A percentile compares a stretch with the other conserved stretches of the same genome.
These are phyloP conservation scores for Pseudachorutes palmiensis DNA, from an alignment of 1,140 invertebrate species.

Conservation along the genomic window DNA sequence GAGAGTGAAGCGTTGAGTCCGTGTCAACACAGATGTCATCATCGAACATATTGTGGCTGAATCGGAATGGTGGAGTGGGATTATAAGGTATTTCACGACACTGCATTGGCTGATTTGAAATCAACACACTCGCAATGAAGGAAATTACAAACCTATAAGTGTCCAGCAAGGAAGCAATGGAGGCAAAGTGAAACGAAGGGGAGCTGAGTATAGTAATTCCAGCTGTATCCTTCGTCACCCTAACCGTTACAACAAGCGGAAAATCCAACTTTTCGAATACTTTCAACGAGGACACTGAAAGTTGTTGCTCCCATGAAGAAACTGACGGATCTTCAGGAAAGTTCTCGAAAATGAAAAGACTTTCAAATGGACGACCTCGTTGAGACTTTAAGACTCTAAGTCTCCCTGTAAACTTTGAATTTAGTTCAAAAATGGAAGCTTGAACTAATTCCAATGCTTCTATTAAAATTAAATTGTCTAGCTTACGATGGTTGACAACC, in stretches of 20 bases:
- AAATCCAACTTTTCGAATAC: constrained; percentile 4
- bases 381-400: neutral
- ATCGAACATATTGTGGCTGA: too few relatives aligned
- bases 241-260: constrained; percentile 7
- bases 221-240: neutral
- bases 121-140: neutral
- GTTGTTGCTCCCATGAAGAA: neutral
- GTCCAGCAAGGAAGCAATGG: neutral
- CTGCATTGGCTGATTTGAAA: too few relatives aligned
- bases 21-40: too few relatives aligned
- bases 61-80: too few relatives aligned
- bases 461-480: neutral
- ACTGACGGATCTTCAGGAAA: neutral
- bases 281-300: neutral
- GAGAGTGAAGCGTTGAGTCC: too few relatives aligned
- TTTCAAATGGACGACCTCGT: neutral
- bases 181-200: neutral
- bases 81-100: too few relatives aligned
- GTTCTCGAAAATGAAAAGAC: constrained; percentile 6
- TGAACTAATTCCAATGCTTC: neutral
- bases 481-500: neutral
- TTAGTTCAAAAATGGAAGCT: neutral
- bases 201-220: neutral
- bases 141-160: neutral
- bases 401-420: neutral